phyloP scores from a whole-genome alignment of 2,797 vertebrate species.

The Intellagama lesueurii region DNA sequence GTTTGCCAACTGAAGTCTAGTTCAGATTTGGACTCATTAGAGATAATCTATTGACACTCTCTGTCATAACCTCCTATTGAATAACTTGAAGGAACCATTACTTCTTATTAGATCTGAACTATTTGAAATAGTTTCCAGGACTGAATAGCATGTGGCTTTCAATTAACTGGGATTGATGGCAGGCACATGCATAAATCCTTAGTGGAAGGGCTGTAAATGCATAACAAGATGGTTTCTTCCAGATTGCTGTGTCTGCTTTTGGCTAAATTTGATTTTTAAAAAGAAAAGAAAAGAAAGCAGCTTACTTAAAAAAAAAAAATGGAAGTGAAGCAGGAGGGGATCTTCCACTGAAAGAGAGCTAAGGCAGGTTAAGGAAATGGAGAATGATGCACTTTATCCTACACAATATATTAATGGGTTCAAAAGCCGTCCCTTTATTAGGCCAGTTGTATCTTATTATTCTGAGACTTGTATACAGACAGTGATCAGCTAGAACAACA shows the following conservation, averaged over 20 bases:
- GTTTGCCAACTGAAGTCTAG: slow-evolving; percentile 28
- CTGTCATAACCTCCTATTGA: slow-evolving; percentile 14
- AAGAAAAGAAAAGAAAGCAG: not conserved
- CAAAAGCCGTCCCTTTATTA: not conserved
- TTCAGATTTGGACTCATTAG: slow-evolving; percentile 42
- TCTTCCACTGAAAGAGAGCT: not conserved
- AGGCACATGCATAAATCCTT: not conserved
- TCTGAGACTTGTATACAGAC: not conserved
- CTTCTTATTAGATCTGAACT: slow-evolving; percentile 27
- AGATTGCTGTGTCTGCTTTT: slow-evolving; percentile 1
- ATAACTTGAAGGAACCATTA: slow-evolving; percentile 36
- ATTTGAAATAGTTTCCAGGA: slow-evolving; percentile 33
- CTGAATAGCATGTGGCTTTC: slow-evolving; percentile 32
- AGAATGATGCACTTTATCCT: not conserved
- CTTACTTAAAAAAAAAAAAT: not conserved
- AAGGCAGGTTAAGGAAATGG: not conserved
- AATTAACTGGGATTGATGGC: slow-evolving; percentile 26
- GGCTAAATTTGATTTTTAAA: slow-evolving; percentile 23
- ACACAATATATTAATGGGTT: not conserved
- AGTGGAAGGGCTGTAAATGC: not conserved
- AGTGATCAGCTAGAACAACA: not conserved
- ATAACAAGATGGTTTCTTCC: not conserved
- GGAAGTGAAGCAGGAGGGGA: no score
- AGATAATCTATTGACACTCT: slow-evolving; percentile 45
- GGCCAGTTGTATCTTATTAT: not conserved